phyloP scores from a whole-genome alignment of 2,797 vertebrate genomes.

The Lophotriccus pileatus region DNA sequence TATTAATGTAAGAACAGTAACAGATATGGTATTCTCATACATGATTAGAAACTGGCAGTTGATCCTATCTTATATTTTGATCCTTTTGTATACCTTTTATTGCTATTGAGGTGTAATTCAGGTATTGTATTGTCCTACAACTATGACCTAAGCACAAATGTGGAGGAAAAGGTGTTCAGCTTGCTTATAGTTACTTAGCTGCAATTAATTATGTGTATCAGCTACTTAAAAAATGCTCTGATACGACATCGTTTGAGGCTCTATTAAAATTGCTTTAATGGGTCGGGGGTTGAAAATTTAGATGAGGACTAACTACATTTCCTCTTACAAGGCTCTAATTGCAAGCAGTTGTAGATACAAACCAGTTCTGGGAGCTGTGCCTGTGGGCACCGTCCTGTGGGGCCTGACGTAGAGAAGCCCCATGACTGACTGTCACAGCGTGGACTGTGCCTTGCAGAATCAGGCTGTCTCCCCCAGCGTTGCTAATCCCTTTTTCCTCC shows the following conservation, averaged over 20 bases:
- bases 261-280: neutral
- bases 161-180: neutral
- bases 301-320: neutral
- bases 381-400: neutral
- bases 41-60: neutral
- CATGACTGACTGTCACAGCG: neutral
- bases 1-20: neutral
- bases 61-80: neutral
- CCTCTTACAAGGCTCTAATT: neutral
- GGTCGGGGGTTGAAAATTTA: neutral
- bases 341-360: neutral
- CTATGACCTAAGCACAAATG: neutral
- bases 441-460: neutral
- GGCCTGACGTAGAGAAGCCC: neutral
- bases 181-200: neutral
- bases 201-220: neutral
- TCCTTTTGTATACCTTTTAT: neutral
- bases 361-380: neutral
- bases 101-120: neutral
- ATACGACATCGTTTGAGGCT: neutral
- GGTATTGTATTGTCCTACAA: neutral
- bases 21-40: neutral
- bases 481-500: neutral
- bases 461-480: neutral
- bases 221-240: neutral